phyloP scores from a whole-genome alignment of 2,888 invertebrate species.

The Tetramorium bicarinatum region DNA sequence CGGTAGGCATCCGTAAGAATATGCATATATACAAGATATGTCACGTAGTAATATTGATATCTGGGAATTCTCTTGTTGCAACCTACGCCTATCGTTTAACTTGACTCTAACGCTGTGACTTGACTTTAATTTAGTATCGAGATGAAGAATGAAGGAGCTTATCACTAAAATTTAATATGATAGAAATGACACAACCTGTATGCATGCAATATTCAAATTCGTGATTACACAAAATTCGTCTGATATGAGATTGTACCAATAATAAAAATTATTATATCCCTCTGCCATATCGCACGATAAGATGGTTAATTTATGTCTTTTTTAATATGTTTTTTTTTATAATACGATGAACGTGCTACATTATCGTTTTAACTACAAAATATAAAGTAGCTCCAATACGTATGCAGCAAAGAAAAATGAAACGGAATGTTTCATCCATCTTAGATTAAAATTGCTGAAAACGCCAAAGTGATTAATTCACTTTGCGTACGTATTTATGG shows the following conservation, averaged over 20 bases:
- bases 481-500: constrained; percentile 1
- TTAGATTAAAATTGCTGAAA: background rate
- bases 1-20: background rate
- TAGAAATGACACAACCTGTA: background rate
- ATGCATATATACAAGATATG: constrained; percentile 35
- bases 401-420: background rate
- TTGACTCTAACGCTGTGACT: background rate
- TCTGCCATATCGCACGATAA: constrained; percentile 63
- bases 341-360: background rate
- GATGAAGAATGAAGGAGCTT: background rate
- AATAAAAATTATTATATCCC: constrained; percentile 53
- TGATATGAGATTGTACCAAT: constrained; percentile 56
- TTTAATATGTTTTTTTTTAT: too few relatives aligned
- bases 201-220: constrained; percentile 36
- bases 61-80: background rate
- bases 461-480: background rate
- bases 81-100: background rate
- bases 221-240: constrained; percentile 30
- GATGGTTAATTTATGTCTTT: background rate
- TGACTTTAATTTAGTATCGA: background rate
- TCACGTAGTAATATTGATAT: background rate
- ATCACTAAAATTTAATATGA: constrained; percentile 26
- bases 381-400: background rate
- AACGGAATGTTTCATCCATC: constrained; percentile 5
- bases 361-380: background rate